These are phyloP conservation scores for Stenodema calcarata DNA, from an alignment of 2,888 invertebrate species.

Conservation along the genomic window DNA sequence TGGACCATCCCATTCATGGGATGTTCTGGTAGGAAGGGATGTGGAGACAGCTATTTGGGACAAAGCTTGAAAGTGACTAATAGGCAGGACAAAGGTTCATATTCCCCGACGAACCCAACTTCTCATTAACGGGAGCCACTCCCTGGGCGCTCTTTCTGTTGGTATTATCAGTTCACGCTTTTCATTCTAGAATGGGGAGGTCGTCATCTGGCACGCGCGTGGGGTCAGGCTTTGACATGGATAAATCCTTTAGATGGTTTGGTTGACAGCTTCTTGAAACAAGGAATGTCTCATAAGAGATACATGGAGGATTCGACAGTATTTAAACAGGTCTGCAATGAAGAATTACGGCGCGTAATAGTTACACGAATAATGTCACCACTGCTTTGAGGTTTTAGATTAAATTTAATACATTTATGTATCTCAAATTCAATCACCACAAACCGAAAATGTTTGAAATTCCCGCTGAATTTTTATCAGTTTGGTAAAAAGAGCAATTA, in stretches of 20 bases:
- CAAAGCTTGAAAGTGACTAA: constrained; percentile 31
- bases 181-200: constrained; percentile 1
- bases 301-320: no score
- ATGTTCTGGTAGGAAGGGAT: neutral
- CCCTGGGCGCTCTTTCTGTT: constrained; percentile 16
- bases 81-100: constrained; percentile 3
- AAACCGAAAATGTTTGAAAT: no score
- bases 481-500: no score
- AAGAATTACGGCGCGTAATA: no score
- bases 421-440: no score
- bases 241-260: neutral
- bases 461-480: no score
- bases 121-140: constrained; percentile 40
- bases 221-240: constrained; percentile 10
- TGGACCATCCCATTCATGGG: no score
- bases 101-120: constrained; percentile 7
- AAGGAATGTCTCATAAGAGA: no score
- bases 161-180: constrained; percentile 35
- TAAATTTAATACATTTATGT: no score
- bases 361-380: no score
- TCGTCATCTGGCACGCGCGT: constrained; percentile 39
- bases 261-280: neutral
- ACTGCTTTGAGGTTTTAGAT: no score
- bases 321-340: no score
- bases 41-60: constrained; percentile 12